Percentiles rank a stretch among this genome's conserved stretches.
Evolutionary conservation across 1,140 invertebrate genomes (phyloP).

Genomic region (Drosophila grimshawi): DNA sequence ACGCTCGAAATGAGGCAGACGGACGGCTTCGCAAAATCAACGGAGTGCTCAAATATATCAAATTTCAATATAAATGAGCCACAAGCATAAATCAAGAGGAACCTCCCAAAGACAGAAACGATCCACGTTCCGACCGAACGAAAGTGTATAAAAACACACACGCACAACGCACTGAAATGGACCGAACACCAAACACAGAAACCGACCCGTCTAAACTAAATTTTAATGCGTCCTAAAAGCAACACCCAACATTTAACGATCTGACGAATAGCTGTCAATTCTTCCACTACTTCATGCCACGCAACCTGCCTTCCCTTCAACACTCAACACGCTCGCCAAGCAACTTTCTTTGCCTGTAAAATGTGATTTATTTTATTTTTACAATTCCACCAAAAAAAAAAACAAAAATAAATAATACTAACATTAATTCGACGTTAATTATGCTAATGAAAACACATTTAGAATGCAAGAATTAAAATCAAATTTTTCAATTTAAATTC

Average conservation of each 20-base stretch:
- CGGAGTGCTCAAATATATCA: conserved; percentile 77
- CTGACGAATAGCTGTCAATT: conserved; percentile 76
- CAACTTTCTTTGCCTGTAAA: conserved; percentile 63
- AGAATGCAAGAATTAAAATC: conserved; percentile 80
- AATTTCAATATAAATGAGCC: conserved; percentile 81
- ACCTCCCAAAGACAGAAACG: conserved; percentile 17
- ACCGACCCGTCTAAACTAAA: conserved; percentile 5
- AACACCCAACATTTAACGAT: conserved; percentile 57
- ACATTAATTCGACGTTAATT: conserved; percentile 79
- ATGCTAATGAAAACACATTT: conserved; percentile 83
- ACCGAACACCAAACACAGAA: conserved; percentile 19
- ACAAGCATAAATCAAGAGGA: conserved; percentile 72
- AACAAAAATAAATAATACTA: conserved; percentile 43
- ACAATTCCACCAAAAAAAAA: conserved; percentile 41
- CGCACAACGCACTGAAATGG: conserved; percentile 37
- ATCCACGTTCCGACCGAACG: conserved; percentile 42
- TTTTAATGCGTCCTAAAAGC: conserved; percentile 68
- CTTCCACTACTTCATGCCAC: not conserved
- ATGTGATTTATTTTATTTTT: conserved; percentile 74
- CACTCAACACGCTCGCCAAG: not conserved
- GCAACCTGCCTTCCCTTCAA: not conserved
- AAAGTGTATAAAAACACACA: conserved; percentile 71
- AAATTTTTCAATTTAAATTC: conserved; percentile 83
- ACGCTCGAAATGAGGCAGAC: conserved; percentile 47
- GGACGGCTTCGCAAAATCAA: conserved; percentile 75